Conservation (phyloP, 2,113 vertebrate species). For the Grallaria varia region DNA sequence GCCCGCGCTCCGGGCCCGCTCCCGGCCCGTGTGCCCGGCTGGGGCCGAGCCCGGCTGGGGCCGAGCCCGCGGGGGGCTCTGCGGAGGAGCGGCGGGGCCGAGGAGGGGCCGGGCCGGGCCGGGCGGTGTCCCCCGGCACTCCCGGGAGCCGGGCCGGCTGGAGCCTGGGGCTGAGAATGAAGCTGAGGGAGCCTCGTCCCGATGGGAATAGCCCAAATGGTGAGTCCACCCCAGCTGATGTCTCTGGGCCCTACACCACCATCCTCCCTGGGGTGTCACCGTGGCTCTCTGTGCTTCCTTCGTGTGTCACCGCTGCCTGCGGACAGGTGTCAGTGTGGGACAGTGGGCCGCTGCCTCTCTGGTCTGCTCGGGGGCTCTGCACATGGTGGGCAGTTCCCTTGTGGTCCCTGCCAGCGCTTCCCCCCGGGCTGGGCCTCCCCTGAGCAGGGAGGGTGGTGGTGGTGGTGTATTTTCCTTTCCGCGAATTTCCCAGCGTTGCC, state of each 20-base stretch:
- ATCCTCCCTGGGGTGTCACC: fast-evolving
- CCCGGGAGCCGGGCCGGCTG: not conserved
- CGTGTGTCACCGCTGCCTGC: fast-evolving
- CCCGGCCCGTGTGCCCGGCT: too few species aligned
- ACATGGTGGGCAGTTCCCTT: fast-evolving
- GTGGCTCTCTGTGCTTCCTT: not conserved
- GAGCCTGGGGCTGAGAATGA: not conserved
- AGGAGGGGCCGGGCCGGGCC: too few species aligned
- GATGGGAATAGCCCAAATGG: too few species aligned
- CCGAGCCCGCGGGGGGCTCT: too few species aligned
- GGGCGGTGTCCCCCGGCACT: not conserved
- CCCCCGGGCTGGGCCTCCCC: fast-evolving
- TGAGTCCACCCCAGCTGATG: not conserved
- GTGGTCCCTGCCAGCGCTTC: fast-evolving
- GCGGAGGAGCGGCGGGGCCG: too few species aligned
- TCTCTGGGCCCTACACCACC: not conserved
- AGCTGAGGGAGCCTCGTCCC: not conserved
- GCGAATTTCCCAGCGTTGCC: fast-evolving
- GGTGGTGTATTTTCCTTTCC: not conserved
- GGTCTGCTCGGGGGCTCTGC: not conserved
- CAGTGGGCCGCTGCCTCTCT: not conserved
- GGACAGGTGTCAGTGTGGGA: not conserved
- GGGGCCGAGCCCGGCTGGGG: too few species aligned
- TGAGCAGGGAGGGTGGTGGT: too few species aligned
- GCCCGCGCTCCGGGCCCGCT: too few species aligned